Percentiles rank a stretch among this genome's conserved stretches.
Evolutionary conservation across 2,113 vertebrate species (phyloP).

Genomic region (Oreochromis niloticus): DNA sequence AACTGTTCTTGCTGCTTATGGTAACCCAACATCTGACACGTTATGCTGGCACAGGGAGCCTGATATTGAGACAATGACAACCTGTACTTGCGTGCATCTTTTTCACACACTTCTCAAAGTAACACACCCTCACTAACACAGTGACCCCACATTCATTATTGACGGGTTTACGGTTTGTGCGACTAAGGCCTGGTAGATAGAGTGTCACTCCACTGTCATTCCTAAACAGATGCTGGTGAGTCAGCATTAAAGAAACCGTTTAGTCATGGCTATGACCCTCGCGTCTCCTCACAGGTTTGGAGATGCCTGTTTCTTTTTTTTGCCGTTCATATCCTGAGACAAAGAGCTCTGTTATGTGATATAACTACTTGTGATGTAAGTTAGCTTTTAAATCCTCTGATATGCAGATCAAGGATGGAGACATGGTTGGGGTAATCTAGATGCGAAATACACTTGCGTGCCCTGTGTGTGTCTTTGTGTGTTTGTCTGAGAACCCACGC

Average conservation of each 20-base stretch:
- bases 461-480: constrained; percentile 10
- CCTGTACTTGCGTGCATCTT: not conserved
- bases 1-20: not conserved
- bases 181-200: constrained; percentile 22
- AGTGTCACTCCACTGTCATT: constrained; percentile 34
- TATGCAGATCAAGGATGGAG: not conserved
- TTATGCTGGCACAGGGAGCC: not conserved
- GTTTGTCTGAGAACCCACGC: constrained; percentile 1
- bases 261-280: not conserved
- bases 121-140: constrained; percentile 6
- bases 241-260: not conserved
- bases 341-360: not conserved
- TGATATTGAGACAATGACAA: constrained; percentile 8
- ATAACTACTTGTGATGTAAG: not conserved
- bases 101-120: not conserved
- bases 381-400: not conserved
- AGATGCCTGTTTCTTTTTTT: not conserved
- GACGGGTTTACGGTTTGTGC: constrained; percentile 13
- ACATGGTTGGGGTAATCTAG: not conserved
- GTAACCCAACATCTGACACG: not conserved
- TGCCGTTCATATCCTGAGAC: not conserved
- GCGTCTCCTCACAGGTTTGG: not conserved
- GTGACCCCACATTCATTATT: constrained; percentile 60
- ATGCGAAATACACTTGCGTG: not conserved
- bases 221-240: constrained; percentile 15